These are phyloP conservation scores for Bos javanicus DNA, from an alignment of 2,113 vertebrate species.

Conservation along the genomic window DNA sequence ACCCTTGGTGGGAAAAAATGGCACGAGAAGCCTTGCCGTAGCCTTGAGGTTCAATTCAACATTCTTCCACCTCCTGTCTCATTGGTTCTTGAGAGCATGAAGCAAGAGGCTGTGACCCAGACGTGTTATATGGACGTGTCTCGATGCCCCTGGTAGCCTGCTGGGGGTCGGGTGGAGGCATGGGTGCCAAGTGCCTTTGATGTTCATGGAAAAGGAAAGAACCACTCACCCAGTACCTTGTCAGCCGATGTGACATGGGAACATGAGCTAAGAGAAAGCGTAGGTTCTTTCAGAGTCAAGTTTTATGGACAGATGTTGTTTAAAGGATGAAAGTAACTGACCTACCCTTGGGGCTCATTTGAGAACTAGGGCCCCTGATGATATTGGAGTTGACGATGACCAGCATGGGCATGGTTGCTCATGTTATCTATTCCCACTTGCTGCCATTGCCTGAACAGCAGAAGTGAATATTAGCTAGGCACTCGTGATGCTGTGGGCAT, in stretches of 20 bases:
- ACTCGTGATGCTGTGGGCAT: rapidly evolving
- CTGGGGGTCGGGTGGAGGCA: not conserved
- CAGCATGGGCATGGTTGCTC: not conserved
- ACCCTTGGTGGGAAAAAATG: not conserved
- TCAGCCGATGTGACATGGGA: not conserved
- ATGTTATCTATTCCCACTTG: not conserved
- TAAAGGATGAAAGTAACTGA: not conserved
- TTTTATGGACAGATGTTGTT: not conserved
- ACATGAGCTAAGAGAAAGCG: not conserved
- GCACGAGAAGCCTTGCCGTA: not conserved
- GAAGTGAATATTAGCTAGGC: not conserved
- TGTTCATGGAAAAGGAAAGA: not conserved
- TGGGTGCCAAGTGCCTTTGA: not conserved
- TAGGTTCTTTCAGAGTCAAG: not conserved
- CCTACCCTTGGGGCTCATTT: not conserved
- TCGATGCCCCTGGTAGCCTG: not conserved
- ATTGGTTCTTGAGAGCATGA: not conserved
- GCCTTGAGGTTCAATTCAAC: not conserved
- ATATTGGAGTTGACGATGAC: not conserved
- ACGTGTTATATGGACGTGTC: not conserved
- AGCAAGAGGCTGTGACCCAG: not conserved
- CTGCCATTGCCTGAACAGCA: not conserved
- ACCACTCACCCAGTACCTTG: not conserved
- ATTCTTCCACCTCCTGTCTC: not conserved
- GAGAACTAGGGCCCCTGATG: not conserved